Conservation (phyloP, 2,888 invertebrate genomes). For the Listrodromus nycthemerus region DNA sequence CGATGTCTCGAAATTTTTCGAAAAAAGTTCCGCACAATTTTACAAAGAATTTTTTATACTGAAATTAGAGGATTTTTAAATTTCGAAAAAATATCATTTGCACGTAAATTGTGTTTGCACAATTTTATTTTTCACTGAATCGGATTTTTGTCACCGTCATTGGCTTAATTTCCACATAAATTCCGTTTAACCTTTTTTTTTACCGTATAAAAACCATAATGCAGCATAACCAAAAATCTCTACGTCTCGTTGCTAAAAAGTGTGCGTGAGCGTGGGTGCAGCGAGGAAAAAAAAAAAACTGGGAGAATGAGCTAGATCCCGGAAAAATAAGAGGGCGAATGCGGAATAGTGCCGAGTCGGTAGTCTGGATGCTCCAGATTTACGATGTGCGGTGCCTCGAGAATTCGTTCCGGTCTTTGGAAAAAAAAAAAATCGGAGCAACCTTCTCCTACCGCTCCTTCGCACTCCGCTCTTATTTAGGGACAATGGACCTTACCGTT, state of each 20-base stretch:
- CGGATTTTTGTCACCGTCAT: no score
- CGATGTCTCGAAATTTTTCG: no score
- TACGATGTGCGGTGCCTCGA: slow-evolving; percentile 74
- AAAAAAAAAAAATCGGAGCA: slow-evolving; percentile 72
- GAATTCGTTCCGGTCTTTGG: slow-evolving; percentile 76
- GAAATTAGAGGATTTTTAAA: no score
- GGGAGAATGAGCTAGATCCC: slow-evolving; percentile 36
- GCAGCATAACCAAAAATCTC: slow-evolving; percentile 33
- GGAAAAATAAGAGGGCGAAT: slow-evolving; percentile 51
- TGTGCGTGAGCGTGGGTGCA: slow-evolving; percentile 18
- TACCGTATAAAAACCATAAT: no score
- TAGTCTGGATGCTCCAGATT: slow-evolving; percentile 74
- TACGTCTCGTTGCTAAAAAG: slow-evolving; percentile 35
- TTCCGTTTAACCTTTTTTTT: no score
- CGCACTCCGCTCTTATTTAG: slow-evolving; percentile 53
- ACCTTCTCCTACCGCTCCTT: slow-evolving; percentile 52
- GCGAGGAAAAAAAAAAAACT: slow-evolving; percentile 57
- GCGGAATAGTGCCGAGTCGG: slow-evolving; percentile 65
- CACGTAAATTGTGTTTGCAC: no score
- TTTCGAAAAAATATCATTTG: no score
- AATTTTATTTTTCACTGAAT: no score
- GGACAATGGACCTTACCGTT: slow-evolving; percentile 64
- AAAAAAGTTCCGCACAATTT: no score
- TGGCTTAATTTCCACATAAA: no score
- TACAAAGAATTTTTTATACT: no score